Evolutionary conservation across 2,888 invertebrate genomes (phyloP).

Genomic region (Eupithecia inturbata): DNA sequence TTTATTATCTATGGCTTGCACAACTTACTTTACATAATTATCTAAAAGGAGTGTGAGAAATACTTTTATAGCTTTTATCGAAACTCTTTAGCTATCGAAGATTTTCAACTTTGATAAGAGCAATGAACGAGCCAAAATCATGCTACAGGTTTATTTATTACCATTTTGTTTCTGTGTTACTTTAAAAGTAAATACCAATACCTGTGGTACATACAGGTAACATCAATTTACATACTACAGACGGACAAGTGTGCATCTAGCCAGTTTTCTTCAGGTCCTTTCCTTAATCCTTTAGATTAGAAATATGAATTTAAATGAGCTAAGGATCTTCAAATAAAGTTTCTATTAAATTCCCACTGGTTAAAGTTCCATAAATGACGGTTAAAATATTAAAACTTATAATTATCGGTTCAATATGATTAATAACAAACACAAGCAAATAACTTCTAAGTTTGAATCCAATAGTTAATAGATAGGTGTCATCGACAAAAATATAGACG

Average conservation of each 20-base stretch:
- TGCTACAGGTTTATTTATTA: not conserved
- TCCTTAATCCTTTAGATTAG: not conserved
- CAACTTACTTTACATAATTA: conserved; percentile 49
- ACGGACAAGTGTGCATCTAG: not conserved
- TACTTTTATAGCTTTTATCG: conserved; percentile 47
- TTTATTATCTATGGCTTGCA: conserved; percentile 49
- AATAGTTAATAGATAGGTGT: conserved; percentile 38
- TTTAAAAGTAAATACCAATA: not conserved
- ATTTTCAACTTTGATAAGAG: conserved; percentile 18
- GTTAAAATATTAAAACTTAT: conserved; percentile 20
- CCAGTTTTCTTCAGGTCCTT: too few relatives aligned
- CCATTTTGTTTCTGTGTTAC: too few relatives aligned
- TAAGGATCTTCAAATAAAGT: not conserved
- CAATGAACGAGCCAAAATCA: not conserved
- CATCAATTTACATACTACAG: not conserved
- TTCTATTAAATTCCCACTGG: not conserved
- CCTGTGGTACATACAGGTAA: too few relatives aligned
- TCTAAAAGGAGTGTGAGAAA: conserved; percentile 47
- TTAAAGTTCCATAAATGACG: not conserved
- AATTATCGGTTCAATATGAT: conserved; percentile 35
- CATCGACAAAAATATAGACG: conserved; percentile 42
- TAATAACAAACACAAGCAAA: conserved; percentile 35
- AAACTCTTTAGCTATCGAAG: conserved; percentile 12
- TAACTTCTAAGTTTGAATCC: conserved; percentile 35
- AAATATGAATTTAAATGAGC: not conserved